Evolutionary conservation across 2,888 invertebrate species (phyloP), one percentile per base, ranked within the genome.

Genomic region (Coremacera marginata): DNA sequence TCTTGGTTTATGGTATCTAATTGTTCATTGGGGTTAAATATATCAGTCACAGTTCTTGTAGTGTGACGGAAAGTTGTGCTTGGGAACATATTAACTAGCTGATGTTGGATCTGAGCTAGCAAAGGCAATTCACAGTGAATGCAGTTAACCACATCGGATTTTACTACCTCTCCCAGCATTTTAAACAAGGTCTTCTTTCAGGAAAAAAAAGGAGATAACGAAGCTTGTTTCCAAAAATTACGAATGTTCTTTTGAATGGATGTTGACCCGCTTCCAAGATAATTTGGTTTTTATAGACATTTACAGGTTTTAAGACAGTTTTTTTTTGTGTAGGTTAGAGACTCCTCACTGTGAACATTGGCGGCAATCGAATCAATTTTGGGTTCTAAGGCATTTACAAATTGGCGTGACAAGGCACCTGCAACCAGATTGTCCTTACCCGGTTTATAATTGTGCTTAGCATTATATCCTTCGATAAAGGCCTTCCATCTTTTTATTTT

Each of bases 171-270:
- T 11, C 25, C 19, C 25, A 60, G 19, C 4, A 60, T 4, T 60
- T 60, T 25, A 60, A 22, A 22, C 19, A 14, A 7, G 11, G 25
- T 4, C 19, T 60, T 8, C 19, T 60, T 22, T 60, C 19, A 3
- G 60, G 19, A 25, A 60, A 60, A 60, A 60, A 5, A 60, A 60
- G 19, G 19, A 25, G 11, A 19, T 60, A 5, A 31, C 31, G 31
- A 52, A n/a, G n/a, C 3, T 52, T 52, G 52, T 52, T 31, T 31
- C 31, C 31, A 19, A 22, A 14, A 22, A 60, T 11, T n/a, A 14
- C 11, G 19, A 22, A 60, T 52, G 7, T 57, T 82, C 79, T 14
- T 83, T 81, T n/a, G 52, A 7, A n/a, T 52, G 52, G 31, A 31
- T 31, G 31, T 31, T 31, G 31, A 52, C 52, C 52, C 14, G 52